Evolutionary conservation across 2,797 vertebrate genomes (phyloP).

Genomic region (Gymnopithys bicolor): DNA sequence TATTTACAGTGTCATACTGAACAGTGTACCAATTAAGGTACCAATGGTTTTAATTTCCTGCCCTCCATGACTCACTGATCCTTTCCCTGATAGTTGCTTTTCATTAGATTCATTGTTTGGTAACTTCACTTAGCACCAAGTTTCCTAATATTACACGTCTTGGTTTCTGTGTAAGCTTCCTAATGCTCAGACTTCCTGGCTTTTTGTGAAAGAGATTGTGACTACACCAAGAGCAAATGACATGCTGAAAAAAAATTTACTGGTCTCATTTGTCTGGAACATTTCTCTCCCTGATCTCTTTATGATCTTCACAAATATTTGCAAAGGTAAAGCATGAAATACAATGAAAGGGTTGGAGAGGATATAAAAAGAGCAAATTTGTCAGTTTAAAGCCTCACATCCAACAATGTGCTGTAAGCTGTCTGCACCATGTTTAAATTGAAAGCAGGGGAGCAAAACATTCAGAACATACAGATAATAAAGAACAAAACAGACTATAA

Average conservation of each 20-base stretch:
- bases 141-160: neutral
- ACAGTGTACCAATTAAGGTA: neutral
- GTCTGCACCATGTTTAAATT: conserved; percentile 42
- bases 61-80: neutral
- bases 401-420: conserved; percentile 1
- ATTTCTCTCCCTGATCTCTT: conserved; percentile 25
- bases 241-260: neutral
- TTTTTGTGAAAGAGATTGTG: neutral
- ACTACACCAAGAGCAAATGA: neutral
- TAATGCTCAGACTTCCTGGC: neutral
- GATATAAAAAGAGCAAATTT: conserved; percentile 28
- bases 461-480: conserved; percentile 18
- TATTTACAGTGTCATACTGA: neutral
- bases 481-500: conserved; percentile 49
- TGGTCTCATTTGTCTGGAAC: conserved; percentile 13
- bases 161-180: neutral
- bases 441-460: conserved; percentile 56
- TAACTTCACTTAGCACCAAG: neutral
- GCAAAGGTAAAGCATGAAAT: conserved; percentile 45
- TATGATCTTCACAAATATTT: conserved; percentile 55
- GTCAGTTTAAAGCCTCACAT: conserved; percentile 51
- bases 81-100: neutral
- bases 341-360: conserved; percentile 1
- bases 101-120: neutral
- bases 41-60: conserved; percentile 25